phyloP scores from a whole-genome alignment of 2,113 vertebrate species.

The Engystomops pustulosus region DNA sequence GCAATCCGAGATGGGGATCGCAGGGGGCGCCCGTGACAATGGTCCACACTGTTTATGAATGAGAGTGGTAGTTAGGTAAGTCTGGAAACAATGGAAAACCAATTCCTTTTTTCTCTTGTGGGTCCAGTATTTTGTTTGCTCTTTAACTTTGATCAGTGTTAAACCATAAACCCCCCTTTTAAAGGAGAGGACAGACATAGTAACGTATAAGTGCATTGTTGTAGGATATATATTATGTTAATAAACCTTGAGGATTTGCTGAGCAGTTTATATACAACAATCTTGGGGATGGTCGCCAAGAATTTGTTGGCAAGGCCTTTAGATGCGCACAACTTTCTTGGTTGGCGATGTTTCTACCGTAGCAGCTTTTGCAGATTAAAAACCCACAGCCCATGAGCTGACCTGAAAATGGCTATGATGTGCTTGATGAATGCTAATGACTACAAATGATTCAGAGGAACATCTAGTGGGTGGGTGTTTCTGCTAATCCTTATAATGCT shows the following conservation, averaged over 20 bases:
- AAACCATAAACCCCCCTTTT: no score
- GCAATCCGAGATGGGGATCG: no score
- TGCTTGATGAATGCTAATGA: slow-evolving; percentile 28
- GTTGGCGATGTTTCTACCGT: not conserved
- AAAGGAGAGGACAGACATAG: no score
- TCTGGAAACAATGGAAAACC: no score
- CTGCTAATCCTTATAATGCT: slow-evolving; percentile 8
- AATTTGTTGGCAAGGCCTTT: slow-evolving; percentile 4
- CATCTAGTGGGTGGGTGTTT: not conserved
- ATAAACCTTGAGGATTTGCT: not conserved
- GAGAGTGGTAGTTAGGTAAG: no score
- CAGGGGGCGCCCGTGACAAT: no score
- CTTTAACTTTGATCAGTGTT: no score
- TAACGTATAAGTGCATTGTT: not conserved
- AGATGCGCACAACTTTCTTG: not conserved
- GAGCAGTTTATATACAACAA: not conserved
- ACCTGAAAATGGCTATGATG: slow-evolving; percentile 10
- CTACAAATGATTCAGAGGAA: not conserved
- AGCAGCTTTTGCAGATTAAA: slow-evolving; percentile 26
- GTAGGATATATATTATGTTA: not conserved
- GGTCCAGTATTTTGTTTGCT: no score
- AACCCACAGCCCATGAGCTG: not conserved
- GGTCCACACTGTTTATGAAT: no score
- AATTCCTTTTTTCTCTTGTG: no score
- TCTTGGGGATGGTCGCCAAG: not conserved